Evolutionary conservation across 2,113 vertebrate species (phyloP).

Genomic region (Passerina amoena): DNA sequence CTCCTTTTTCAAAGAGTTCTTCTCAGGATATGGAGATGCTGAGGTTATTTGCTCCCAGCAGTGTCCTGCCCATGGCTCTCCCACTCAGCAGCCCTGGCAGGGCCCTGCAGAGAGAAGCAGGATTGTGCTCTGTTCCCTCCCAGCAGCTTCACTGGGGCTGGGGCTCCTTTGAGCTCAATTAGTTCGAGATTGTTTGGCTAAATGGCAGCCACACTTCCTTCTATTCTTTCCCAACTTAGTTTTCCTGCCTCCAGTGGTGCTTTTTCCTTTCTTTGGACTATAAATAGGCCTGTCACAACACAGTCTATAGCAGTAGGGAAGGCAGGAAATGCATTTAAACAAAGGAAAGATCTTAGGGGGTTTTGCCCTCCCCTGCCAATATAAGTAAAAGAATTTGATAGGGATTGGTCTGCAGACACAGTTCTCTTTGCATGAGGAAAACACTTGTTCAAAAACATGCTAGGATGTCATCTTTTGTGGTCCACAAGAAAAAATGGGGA

Average conservation of each 20-base stretch:
- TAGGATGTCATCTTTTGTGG: neutral
- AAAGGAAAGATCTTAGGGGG: slow-evolving; percentile 40
- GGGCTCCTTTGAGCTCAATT: slow-evolving; percentile 69
- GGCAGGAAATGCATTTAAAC: slow-evolving; percentile 89
- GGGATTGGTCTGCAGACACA: neutral
- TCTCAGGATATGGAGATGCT: neutral
- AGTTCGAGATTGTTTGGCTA: slow-evolving; percentile 86
- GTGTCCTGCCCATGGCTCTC: neutral
- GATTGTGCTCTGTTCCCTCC: slow-evolving; percentile 36
- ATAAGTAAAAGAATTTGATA: neutral
- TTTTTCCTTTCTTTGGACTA: slow-evolving; percentile 83
- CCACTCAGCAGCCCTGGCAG: neutral
- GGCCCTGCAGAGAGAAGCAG: neutral
- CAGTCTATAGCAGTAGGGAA: slow-evolving; percentile 77
- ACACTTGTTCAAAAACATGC: neutral
- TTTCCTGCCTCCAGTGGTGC: slow-evolving; percentile 88
- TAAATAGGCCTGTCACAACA: slow-evolving; percentile 84
- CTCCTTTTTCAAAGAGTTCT: neutral
- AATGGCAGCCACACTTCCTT: slow-evolving; percentile 91
- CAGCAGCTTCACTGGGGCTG: slow-evolving; percentile 39
- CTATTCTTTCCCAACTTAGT: slow-evolving; percentile 95
- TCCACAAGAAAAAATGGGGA: neutral
- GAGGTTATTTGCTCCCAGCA: neutral
- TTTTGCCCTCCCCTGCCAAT: neutral
- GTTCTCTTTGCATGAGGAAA: neutral